Base-by-base conservation (phyloP, 2,888 invertebrate genomes). In the Hoplodrina ambigua region DNA sequence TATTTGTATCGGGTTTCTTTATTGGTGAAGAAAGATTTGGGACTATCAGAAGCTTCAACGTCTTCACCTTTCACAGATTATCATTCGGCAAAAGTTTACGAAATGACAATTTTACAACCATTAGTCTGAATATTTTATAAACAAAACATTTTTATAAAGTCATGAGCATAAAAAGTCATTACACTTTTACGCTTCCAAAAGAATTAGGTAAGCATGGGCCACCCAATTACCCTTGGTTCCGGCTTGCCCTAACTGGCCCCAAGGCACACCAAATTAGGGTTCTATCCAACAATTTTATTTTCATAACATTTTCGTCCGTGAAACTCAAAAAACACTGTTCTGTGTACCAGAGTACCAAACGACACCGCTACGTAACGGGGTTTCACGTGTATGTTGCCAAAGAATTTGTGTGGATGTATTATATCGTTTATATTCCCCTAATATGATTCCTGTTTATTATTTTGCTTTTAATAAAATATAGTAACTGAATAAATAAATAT, bases 201-300 rank as follows among this genome's bases (percentile, higher is more conserved):
- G n/a, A 75, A 72, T 60, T 75, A 46, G 19, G 4, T 46, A 56
- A 59, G 55, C 54, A 50, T 66, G 37, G 46, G 37, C 37, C 68
- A 59, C 60, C 20, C 52, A 57, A 75, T 61, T 69, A 69, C 60
- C 50, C 69, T 46, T 69, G 56, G 59, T 57, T 53, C 41, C 52
- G 52, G 46, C 7, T 46, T 46, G 46, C 46, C 44, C 44, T 44
- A 44, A 44, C 44, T 44, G 20, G 59, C 67, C 59, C 20, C 52
- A 46, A 53, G 52, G 15, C 60, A 41, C 30, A 53, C 30, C 15
- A 61, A 73, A 69, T 75, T 68, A 53, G 56, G 56, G 56, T 52
- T 52, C 37, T 37, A 64, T 49, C 13, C 30, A 50, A 49, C 33
- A 73, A 65, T 50, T 58, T 46, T 56, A 50, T 67, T 72, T 60